These are phyloP conservation scores for Sminthurides bifidus DNA, from an alignment of 1,140 invertebrate genomes.

Conservation along the genomic window DNA sequence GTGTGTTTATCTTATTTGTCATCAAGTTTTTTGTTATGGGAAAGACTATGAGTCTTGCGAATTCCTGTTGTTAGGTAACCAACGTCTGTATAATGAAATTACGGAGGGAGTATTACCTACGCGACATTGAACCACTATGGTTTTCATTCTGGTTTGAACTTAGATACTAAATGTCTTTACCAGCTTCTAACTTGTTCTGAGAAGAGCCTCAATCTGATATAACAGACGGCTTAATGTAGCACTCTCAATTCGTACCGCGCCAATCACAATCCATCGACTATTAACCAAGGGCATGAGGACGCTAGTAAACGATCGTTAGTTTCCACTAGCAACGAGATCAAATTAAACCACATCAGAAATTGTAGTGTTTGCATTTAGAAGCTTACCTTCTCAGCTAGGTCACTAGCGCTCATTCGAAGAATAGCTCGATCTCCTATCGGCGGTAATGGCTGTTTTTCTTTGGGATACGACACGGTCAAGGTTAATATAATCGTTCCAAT, in stretches of 20 bases:
- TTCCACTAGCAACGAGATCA: not conserved
- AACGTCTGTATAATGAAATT: too few species aligned
- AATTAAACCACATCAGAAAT: not conserved
- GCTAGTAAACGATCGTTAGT: not conserved
- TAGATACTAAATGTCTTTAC: too few species aligned
- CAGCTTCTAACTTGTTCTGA: too few species aligned
- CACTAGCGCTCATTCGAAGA: slow-evolving; percentile 9
- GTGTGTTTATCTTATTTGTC: too few species aligned
- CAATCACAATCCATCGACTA: not conserved
- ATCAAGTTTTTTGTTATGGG: too few species aligned
- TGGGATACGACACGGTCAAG: slow-evolving; percentile 15
- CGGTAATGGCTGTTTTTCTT: slow-evolving; percentile 22
- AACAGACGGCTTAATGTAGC: not conserved
- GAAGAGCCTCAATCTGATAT: too few species aligned
- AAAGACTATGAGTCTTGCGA: too few species aligned
- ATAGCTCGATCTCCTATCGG: slow-evolving; percentile 23
- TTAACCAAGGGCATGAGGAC: not conserved
- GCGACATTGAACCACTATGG: too few species aligned
- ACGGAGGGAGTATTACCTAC: too few species aligned
- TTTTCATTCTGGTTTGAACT: too few species aligned
- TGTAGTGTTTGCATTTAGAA: not conserved
- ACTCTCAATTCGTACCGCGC: not conserved
- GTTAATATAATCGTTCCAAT: slow-evolving; percentile 18
- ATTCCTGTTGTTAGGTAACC: too few species aligned
- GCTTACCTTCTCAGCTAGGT: slow-evolving; percentile 28